These are phyloP conservation scores for Rosalia funebris DNA, from an alignment of 2,888 invertebrate genomes.

Conservation along the genomic window DNA sequence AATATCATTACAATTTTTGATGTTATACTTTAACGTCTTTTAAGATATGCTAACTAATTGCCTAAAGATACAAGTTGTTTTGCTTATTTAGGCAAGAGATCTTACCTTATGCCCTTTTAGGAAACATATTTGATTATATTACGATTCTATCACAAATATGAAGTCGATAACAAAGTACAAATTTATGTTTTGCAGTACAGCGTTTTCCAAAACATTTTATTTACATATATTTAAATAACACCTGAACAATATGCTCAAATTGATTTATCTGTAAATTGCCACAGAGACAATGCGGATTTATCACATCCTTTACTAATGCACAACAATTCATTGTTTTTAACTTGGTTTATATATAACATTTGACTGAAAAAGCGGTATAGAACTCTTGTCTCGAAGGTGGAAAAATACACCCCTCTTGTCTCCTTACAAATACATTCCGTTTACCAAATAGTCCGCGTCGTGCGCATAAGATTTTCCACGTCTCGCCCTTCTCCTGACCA, in stretches of 20 bases:
- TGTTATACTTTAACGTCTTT: neutral
- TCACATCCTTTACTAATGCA: neutral
- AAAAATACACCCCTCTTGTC: neutral
- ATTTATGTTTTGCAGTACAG: slow-evolving; percentile 4
- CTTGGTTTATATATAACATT: neutral
- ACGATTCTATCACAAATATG: slow-evolving; percentile 17
- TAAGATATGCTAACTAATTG: neutral
- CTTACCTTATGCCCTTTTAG: no score
- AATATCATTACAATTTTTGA: neutral
- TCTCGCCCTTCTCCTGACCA: slow-evolving; percentile 77
- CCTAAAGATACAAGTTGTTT: no score
- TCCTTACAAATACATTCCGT: slow-evolving; percentile 94
- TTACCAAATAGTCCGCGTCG: slow-evolving; percentile 96
- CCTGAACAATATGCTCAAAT: slow-evolving; percentile 26
- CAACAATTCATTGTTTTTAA: slow-evolving; percentile 3
- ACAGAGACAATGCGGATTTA: slow-evolving; percentile 2
- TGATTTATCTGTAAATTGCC: slow-evolving; percentile 1
- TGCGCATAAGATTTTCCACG: slow-evolving; percentile 86
- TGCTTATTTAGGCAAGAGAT: no score
- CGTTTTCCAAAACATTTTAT: slow-evolving; percentile 10
- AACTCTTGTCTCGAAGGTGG: neutral
- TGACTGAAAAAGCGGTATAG: neutral
- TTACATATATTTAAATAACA: slow-evolving; percentile 11
- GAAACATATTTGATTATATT: no score
- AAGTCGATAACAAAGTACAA: slow-evolving; percentile 19